phyloP scores from a whole-genome alignment of 2,113 vertebrate species.

The Pungitius pungitius region DNA sequence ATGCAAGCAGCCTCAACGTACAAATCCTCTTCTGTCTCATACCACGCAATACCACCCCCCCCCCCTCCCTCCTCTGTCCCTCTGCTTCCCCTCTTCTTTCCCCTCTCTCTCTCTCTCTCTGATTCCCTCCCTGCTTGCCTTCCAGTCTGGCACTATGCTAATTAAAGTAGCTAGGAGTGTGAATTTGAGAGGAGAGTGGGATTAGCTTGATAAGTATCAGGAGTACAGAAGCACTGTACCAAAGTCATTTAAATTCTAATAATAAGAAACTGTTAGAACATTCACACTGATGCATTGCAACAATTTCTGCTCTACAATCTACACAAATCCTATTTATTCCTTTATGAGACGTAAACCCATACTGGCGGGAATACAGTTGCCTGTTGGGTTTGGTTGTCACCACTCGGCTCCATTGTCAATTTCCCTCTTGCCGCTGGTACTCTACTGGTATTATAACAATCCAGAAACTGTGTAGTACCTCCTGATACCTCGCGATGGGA shows the following conservation, averaged over 20 bases:
- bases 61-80: constrained; percentile 25
- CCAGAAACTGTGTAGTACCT: constrained; percentile 50
- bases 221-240: constrained; percentile 82
- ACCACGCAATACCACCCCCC: constrained; percentile 69
- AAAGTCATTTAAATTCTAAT: constrained; percentile 85
- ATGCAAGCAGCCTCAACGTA: constrained; percentile 77
- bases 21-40: constrained; percentile 76
- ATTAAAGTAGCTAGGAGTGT: constrained; percentile 83
- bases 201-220: constrained; percentile 86
- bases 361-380: constrained; percentile 76
- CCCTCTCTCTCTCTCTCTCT: constrained; percentile 38
- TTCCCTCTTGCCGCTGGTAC: constrained; percentile 56
- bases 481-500: constrained; percentile 45
- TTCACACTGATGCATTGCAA: constrained; percentile 80
- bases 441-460: constrained; percentile 58
- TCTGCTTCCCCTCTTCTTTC: constrained; percentile 35
- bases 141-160: constrained; percentile 83
- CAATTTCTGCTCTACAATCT: constrained; percentile 81
- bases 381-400: constrained; percentile 75
- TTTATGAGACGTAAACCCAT: constrained; percentile 79
- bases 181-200: constrained; percentile 82
- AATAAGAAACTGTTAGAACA: constrained; percentile 85
- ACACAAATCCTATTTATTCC: constrained; percentile 85
- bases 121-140: constrained; percentile 72
- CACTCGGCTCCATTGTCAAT: constrained; percentile 57